Conservation (phyloP, 2,888 invertebrate species). For the Eupithecia centaureata region DNA sequence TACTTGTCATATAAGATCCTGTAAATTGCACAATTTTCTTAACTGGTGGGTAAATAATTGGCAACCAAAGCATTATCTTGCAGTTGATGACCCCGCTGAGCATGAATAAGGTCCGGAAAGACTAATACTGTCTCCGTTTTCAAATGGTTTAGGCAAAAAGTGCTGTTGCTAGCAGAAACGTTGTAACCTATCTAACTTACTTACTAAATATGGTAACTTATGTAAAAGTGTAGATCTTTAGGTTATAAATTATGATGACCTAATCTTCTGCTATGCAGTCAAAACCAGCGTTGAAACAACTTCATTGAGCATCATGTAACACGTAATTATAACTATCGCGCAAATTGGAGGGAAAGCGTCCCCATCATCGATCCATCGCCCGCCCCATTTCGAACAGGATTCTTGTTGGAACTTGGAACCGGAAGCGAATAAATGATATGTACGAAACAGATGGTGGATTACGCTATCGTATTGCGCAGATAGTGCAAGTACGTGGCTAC, state of each 20-base stretch:
- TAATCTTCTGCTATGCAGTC: background rate
- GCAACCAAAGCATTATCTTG: no score
- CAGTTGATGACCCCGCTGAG: no score
- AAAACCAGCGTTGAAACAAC: background rate
- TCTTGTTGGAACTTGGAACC: slow-evolving; percentile 33
- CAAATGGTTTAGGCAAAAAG: background rate
- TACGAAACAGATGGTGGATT: slow-evolving; percentile 45
- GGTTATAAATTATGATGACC: background rate
- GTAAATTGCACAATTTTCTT: background rate
- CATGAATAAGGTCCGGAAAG: no score
- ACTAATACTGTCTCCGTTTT: background rate
- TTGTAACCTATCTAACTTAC: background rate
- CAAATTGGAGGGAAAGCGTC: slow-evolving; percentile 13
- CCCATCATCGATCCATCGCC: slow-evolving; percentile 1
- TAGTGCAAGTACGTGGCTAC: slow-evolving; percentile 48
- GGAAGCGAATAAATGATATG: slow-evolving; percentile 9
- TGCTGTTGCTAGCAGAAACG: background rate
- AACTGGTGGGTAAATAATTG: background rate
- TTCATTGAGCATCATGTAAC: background rate
- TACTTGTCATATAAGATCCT: no score
- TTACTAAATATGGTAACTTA: no score
- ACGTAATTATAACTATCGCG: background rate
- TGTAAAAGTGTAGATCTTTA: background rate
- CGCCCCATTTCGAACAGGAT: slow-evolving; percentile 29
- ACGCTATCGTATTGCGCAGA: slow-evolving; percentile 49